Percentiles rank a stretch among this genome's conserved stretches.
Conservation (phyloP, 1,140 invertebrate genomes). For the Planococcus citri region DNA sequence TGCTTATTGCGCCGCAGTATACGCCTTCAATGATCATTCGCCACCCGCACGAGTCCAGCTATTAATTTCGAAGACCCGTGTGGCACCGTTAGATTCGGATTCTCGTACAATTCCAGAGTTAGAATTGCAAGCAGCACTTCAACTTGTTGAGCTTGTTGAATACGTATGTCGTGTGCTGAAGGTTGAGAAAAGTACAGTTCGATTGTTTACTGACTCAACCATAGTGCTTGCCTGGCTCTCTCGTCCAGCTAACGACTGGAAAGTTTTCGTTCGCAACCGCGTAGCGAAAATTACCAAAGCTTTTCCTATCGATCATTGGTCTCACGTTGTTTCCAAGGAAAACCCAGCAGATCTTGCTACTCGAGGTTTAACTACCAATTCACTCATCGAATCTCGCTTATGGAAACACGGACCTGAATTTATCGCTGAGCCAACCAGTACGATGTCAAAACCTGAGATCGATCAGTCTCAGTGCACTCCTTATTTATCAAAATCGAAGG, state of each 20-base stretch:
- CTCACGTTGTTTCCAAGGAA: slow-evolving; percentile 26
- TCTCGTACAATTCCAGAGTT: slow-evolving; percentile 31
- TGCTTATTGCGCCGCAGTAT: slow-evolving; percentile 30
- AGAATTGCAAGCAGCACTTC: slow-evolving; percentile 32
- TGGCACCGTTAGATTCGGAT: slow-evolving; percentile 25
- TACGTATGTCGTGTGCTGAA: background rate
- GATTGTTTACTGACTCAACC: slow-evolving; percentile 24
- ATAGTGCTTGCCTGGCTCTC: slow-evolving; percentile 26
- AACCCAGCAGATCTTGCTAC: slow-evolving; percentile 33
- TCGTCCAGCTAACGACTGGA: slow-evolving; percentile 23
- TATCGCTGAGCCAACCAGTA: background rate
- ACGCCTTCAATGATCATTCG: background rate
- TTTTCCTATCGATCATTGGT: slow-evolving; percentile 26
- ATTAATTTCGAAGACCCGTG: slow-evolving; percentile 23
- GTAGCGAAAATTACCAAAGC: slow-evolving; percentile 29
- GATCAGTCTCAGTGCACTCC: background rate
- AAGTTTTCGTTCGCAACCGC: slow-evolving; percentile 30
- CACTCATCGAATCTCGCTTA: background rate
- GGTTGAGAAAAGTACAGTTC: background rate
- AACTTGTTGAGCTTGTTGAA: slow-evolving; percentile 27
- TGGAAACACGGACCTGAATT: slow-evolving; percentile 17
- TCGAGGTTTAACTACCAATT: slow-evolving; percentile 25
- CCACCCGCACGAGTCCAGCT: slow-evolving; percentile 4
- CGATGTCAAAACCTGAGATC: background rate
- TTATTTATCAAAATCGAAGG: background rate